phyloP scores from a whole-genome alignment of 2,888 invertebrate genomes.

The Andrena bucephala region DNA sequence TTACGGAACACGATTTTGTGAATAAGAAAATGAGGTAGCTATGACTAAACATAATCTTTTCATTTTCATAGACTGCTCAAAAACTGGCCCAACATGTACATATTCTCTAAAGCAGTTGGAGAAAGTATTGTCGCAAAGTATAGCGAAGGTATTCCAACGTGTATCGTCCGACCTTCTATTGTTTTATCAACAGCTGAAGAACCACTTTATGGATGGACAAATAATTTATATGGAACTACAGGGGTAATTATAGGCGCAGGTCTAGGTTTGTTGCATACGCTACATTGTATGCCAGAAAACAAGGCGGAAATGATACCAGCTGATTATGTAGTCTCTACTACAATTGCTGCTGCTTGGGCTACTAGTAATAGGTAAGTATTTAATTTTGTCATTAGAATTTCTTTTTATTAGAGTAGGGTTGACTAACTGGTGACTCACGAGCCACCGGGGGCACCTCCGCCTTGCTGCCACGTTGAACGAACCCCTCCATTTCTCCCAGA shows the following conservation, averaged over 20 bases:
- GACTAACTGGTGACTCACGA: too few relatives aligned
- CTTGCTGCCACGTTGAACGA: too few relatives aligned
- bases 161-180: constrained; percentile 90
- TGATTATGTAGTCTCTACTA: constrained; percentile 88
- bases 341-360: constrained; percentile 88
- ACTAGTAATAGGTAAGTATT: constrained; percentile 49
- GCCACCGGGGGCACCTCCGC: too few relatives aligned
- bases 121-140: constrained; percentile 88
- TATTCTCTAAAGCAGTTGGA: constrained; percentile 90
- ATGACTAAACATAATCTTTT: neutral
- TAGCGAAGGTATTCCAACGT: constrained; percentile 87
- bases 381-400: neutral
- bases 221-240: constrained; percentile 90
- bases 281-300: constrained; percentile 86
- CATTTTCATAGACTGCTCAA: constrained; percentile 79
- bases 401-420: too few relatives aligned
- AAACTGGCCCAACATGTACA: constrained; percentile 90
- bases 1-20: neutral
- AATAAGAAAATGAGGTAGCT: neutral
- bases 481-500: too few relatives aligned
- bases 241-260: constrained; percentile 86
- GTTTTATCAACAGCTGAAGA: constrained; percentile 84
- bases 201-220: constrained; percentile 88
- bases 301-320: constrained; percentile 90
- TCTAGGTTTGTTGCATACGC: constrained; percentile 88